Conservation (phyloP, 2,797 vertebrate species). For the Sphaeramia orbicularis region DNA sequence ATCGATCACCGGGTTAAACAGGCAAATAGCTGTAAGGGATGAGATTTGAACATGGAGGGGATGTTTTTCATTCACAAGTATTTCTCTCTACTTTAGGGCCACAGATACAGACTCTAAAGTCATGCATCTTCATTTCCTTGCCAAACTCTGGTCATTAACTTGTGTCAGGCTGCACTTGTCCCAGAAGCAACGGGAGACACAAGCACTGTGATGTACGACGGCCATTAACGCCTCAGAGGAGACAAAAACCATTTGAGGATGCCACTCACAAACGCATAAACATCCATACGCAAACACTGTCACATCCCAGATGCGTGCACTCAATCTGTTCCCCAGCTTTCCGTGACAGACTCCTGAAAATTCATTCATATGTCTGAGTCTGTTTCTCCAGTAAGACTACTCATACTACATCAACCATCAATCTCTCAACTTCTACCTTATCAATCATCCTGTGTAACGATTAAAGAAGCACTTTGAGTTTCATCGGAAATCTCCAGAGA, state of each 20-base stretch:
- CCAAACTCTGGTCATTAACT: conserved; percentile 80
- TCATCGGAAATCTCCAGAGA: conserved; percentile 16
- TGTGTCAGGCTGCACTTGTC: conserved; percentile 56
- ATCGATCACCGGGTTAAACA: conserved; percentile 48
- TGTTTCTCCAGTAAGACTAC: conserved; percentile 29
- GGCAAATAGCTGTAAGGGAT: conserved; percentile 31
- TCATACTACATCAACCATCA: conserved; percentile 48
- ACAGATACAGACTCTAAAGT: conserved; percentile 40
- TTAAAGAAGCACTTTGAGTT: conserved; percentile 24
- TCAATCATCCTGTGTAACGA: conserved; percentile 24
- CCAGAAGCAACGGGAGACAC: conserved; percentile 48
- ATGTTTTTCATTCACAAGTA: conserved; percentile 54
- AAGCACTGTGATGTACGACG: conserved; percentile 77
- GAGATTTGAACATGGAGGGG: conserved; percentile 19
- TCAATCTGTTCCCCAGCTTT: conserved; percentile 39
- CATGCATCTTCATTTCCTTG: conserved; percentile 80
- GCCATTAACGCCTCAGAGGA: conserved; percentile 71
- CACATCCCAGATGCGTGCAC: conserved; percentile 36
- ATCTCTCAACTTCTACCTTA: conserved; percentile 18
- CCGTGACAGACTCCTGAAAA: conserved; percentile 35
- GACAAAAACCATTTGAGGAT: conserved; percentile 62
- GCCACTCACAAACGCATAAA: conserved; percentile 65
- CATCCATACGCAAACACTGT: conserved; percentile 40
- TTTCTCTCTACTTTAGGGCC: conserved; percentile 40
- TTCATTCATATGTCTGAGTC: conserved; percentile 12